Evolutionary conservation across 2,113 vertebrate genomes (phyloP).

Genomic region (Desmodus rotundus): DNA sequence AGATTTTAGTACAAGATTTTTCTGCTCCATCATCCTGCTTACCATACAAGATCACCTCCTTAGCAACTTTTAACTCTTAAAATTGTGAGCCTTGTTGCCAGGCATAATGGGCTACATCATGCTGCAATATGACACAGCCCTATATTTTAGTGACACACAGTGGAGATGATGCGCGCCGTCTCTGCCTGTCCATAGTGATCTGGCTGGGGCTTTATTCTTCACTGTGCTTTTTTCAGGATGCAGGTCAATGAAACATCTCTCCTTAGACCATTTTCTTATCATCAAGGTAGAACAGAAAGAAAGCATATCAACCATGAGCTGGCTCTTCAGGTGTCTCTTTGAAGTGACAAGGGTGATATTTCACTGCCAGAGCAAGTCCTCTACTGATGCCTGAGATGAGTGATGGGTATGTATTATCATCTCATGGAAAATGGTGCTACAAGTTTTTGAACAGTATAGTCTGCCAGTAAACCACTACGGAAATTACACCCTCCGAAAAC

Average conservation of each 20-base stretch:
- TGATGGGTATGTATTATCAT: not conserved
- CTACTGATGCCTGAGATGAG: not conserved
- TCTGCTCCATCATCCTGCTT: not conserved
- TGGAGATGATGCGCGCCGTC: not conserved
- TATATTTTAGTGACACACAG: not conserved
- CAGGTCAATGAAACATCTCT: not conserved
- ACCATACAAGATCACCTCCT: not conserved
- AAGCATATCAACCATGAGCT: not conserved
- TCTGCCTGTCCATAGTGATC: not conserved
- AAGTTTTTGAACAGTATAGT: not conserved
- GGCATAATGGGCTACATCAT: not conserved
- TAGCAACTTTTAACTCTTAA: not conserved
- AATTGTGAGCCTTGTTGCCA: not conserved
- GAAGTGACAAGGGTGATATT: not conserved
- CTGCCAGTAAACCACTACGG: not conserved
- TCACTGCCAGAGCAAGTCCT: not conserved
- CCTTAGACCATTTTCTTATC: constrained; percentile 2
- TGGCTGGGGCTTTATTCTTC: not conserved
- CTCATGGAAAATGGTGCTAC: not conserved
- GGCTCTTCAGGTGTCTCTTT: not conserved
- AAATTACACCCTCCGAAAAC: not conserved
- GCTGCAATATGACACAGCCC: not conserved
- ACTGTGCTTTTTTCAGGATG: not conserved
- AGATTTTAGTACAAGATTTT: not conserved
- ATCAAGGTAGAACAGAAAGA: not conserved